Conservation (phyloP, 23 tunicate species). For the Styela plicata region DNA sequence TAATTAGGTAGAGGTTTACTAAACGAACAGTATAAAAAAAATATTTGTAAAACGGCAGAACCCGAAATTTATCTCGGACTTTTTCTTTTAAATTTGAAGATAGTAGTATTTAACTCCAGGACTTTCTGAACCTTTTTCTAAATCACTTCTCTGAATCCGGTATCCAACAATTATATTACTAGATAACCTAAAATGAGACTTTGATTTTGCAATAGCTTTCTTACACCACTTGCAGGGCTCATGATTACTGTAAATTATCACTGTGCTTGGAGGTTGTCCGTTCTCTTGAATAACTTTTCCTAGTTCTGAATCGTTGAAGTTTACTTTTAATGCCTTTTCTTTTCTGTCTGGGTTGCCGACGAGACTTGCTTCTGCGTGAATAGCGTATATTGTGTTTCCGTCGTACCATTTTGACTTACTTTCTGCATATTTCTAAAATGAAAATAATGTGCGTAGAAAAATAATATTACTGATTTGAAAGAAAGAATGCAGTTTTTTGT, state of each 20-base stretch:
- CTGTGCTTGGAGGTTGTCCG: not conserved
- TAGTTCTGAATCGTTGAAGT: not conserved
- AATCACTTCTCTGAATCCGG: not conserved
- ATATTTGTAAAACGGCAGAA: too few species aligned
- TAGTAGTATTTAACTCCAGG: not conserved
- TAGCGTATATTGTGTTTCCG: not conserved
- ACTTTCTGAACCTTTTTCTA: not conserved
- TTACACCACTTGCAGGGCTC: not conserved
- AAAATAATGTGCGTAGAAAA: too few species aligned
- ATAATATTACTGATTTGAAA: too few species aligned
- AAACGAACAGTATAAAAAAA: too few species aligned
- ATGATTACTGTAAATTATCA: not conserved
- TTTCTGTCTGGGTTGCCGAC: not conserved
- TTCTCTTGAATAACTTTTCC: not conserved
- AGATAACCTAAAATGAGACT: not conserved
- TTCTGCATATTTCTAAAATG: not conserved
- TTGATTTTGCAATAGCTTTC: not conserved
- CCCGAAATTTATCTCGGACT: too few species aligned
- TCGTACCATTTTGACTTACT: not conserved
- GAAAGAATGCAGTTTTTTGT: too few species aligned
- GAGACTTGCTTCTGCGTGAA: not conserved
- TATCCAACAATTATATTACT: not conserved
- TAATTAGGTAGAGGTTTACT: too few species aligned
- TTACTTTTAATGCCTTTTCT: not conserved
- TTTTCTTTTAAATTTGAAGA: too few species aligned